Evolutionary conservation across 1,140 invertebrate genomes (phyloP), one percentile per base, ranked within the genome.

Genomic region (Nymphalis io): DNA sequence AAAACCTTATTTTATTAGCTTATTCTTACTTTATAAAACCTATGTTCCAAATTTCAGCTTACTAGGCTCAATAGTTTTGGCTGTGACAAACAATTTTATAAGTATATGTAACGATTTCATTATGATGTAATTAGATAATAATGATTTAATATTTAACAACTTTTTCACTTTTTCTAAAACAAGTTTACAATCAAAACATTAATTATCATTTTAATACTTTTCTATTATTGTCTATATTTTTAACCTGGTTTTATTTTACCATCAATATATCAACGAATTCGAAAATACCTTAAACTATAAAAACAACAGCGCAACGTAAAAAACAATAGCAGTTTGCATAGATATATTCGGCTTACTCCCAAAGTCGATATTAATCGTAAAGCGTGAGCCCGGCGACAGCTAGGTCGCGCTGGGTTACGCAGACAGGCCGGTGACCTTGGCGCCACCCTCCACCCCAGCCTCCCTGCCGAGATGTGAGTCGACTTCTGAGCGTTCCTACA

Each of bases 391-490:
- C 71, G 71, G 65, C 73, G 73, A 60, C 71, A 67, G 74, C 65
- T 68, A 55, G 68, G 60, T 71, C 70, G 69, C 46, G 51, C 62
- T 62, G 57, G 57, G 61, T 57, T 70, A 63, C 60, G 72, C 58
- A 74, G 63, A 64, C 57, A 65, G 68, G 67, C 53, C 67, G 68
- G 75, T 73, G 73, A 78, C 75, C 75, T 78, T 78, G 75, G 75
- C 46, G 33, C 60, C 63, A 16, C 42, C 61, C 48, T 51, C 64
- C 62, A 44, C 68, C 60, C 59, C 48, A 39, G 20, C 15, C 20
- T 55, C 55, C 55, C 60, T 42, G 6, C 21, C n/a, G 40, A 61
- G 68, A 71, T 74, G 73, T 74, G 73, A 74, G 64, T 65, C 66
- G 73, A 74, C 73, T 72, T 59, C 57, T 59, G 69, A 68, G 13